Percentiles rank a stretch among this genome's conserved stretches.
Conservation (phyloP, 2,797 vertebrate species). For the Acanthopagrus latus region DNA sequence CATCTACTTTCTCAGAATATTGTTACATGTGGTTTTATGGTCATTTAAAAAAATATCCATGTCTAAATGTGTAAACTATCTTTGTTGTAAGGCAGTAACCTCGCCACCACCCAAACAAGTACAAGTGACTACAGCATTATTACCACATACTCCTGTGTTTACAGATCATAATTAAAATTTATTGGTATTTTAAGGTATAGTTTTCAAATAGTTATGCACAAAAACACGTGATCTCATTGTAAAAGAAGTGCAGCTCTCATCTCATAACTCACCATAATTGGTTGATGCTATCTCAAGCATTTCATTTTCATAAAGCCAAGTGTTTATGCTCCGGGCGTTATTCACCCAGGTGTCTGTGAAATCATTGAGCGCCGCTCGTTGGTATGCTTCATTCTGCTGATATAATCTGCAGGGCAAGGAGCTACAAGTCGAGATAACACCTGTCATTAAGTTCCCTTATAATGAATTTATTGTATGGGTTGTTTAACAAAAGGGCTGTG, state of each 20-base stretch:
- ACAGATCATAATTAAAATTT: constrained; percentile 37
- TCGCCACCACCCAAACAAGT: constrained; percentile 36
- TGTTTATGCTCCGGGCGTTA: constrained; percentile 41
- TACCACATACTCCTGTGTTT: constrained; percentile 41
- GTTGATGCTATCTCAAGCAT: constrained; percentile 32
- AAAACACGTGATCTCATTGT: constrained; percentile 1
- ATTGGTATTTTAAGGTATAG: constrained; percentile 18
- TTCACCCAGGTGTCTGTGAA: constrained; percentile 50
- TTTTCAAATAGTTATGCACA: constrained; percentile 25
- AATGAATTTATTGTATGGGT: constrained; percentile 53
- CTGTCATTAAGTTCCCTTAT: constrained; percentile 43
- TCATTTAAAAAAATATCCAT: constrained; percentile 46
- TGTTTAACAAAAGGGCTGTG: constrained; percentile 69
- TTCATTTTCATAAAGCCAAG: constrained; percentile 20
- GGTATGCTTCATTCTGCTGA: constrained; percentile 15
- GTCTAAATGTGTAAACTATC: constrained; percentile 38
- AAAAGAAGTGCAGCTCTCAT: constrained; percentile 35
- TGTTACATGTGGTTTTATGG: constrained; percentile 62
- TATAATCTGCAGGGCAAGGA: constrained; percentile 41
- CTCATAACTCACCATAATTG: constrained; percentile 29
- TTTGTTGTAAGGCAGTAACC: constrained; percentile 54
- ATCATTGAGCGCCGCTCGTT: neutral
- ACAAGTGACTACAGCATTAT: constrained; percentile 37
- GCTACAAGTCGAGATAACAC: constrained; percentile 30
- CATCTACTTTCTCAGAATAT: constrained; percentile 48